Evolutionary conservation across 2,797 vertebrate species (phyloP).

Genomic region (Spinibarbus caldwelli): DNA sequence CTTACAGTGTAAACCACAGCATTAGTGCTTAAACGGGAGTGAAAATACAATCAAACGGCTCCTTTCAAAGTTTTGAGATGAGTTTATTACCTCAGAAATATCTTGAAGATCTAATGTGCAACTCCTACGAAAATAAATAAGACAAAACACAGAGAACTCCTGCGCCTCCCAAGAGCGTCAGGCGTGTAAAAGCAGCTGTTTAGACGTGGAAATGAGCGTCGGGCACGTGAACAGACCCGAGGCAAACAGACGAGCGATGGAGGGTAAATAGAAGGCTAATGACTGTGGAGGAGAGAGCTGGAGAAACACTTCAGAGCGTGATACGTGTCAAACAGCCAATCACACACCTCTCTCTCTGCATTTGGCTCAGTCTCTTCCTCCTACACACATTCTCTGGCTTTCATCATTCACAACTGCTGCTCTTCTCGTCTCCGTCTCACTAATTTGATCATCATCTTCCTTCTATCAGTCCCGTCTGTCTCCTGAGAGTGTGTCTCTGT

Average conservation of each 20-base stretch:
- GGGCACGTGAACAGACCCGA: slow-evolving; percentile 24
- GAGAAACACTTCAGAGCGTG: slow-evolving; percentile 78
- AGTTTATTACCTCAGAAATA: not conserved
- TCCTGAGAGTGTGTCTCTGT: not conserved
- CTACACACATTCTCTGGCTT: slow-evolving; percentile 47
- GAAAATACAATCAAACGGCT: not conserved
- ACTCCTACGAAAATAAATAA: slow-evolving; percentile 48
- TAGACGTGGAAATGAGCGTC: slow-evolving; percentile 42
- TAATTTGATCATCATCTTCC: slow-evolving; percentile 11
- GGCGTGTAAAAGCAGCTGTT: slow-evolving; percentile 28
- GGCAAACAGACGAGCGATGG: slow-evolving; percentile 51
- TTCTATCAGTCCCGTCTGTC: not conserved
- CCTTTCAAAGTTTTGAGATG: not conserved
- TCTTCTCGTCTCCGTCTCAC: slow-evolving; percentile 22
- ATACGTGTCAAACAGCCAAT: slow-evolving; percentile 76
- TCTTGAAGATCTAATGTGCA: slow-evolving; percentile 36
- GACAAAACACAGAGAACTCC: slow-evolving; percentile 24
- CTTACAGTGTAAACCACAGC: not conserved
- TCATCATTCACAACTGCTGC: slow-evolving; percentile 45
- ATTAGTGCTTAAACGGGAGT: not conserved
- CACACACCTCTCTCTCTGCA: slow-evolving; percentile 59
- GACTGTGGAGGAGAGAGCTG: slow-evolving; percentile 78
- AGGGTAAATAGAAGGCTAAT: slow-evolving; percentile 83
- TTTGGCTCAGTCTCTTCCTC: slow-evolving; percentile 49
- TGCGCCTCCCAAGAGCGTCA: not conserved